Conservation (phyloP, 2,797 vertebrate genomes). For the Thaleichthys pacificus region DNA sequence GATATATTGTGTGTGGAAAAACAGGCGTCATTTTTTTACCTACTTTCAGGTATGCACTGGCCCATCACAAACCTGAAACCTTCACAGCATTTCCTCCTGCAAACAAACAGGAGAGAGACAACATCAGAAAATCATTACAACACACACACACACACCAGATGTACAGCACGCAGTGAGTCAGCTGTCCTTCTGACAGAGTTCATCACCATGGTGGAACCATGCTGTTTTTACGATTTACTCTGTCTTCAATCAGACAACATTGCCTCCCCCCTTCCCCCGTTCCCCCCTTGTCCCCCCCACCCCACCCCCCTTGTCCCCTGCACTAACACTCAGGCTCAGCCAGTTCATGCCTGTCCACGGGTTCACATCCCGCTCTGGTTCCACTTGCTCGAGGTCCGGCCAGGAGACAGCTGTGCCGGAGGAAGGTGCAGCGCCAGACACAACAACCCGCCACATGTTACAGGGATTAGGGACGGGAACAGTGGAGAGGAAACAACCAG, state of each 20-base stretch:
- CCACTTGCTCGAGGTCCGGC: neutral
- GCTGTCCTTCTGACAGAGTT: neutral
- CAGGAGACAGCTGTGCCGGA: conserved; percentile 4
- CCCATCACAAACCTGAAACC: conserved; percentile 83
- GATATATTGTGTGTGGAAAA: conserved; percentile 7
- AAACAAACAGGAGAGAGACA: conserved; percentile 27
- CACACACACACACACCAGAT: too few species aligned
- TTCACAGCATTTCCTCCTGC: conserved; percentile 82
- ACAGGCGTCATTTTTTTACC: conserved; percentile 60
- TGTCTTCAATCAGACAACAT: neutral
- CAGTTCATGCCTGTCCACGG: neutral
- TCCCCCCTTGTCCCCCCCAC: too few species aligned
- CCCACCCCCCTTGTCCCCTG: too few species aligned
- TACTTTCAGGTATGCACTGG: conserved; percentile 82
- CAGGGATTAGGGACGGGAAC: conserved; percentile 53
- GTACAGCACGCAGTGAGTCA: too few species aligned
- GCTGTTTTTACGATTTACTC: neutral
- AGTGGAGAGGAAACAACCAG: conserved; percentile 46
- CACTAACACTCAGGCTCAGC: neutral
- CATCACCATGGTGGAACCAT: neutral
- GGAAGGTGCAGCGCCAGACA: conserved; percentile 9
- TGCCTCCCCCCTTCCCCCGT: too few species aligned
- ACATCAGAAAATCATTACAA: neutral
- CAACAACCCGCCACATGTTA: conserved; percentile 65
- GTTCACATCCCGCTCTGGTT: neutral